Base-by-base conservation (phyloP, 64 coral and sea anemone species). In the Stichodactyla helianthus region DNA sequence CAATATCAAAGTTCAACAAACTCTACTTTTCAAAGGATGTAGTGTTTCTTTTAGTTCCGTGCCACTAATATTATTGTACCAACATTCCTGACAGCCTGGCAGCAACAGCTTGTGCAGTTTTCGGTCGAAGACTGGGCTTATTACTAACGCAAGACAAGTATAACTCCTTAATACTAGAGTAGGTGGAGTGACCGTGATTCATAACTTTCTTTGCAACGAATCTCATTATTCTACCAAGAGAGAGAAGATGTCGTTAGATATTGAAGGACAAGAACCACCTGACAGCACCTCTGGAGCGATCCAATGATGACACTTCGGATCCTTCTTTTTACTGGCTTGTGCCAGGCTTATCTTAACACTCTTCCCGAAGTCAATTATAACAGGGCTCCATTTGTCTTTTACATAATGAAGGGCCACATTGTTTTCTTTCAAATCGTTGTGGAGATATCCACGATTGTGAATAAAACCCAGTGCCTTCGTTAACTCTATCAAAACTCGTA, bases 401-500 rank as follows among this genome's bases (percentile, higher is more conserved):
- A 25, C 15, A 26, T 54, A 6, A 68, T 86, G 84, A 9, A 64
- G 28, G 17, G 64, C 11, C 54, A 86, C 84, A 28, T 86, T n/a
- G n/a, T n/a, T n/a, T n/a, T n/a, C n/a, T n/a, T n/a, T n/a, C 10
- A 86, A 50, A 44, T 86, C 84, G 26, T 86, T 86, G 84, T 86
- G 84, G 5, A 86, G 84, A 60, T n/a, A n/a, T n/a, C n/a, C n/a
- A n/a, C n/a, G n/a, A n/a, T n/a, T n/a, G n/a, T n/a, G n/a, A n/a
- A n/a, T n/a, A n/a, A n/a, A n/a, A n/a, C n/a, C 20, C 10, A 79
- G 77, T 50, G 77, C 25, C 35, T 79, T 50, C 77, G 77, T 23
- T 79, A 79, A 11, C 10, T n/a, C 35, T 79, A 11, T 79, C 77
- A 79, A 62, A 62, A 62, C 59, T 62, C 59, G 59, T 62, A 62